Conservation (phyloP, 2,888 invertebrate species). For the Ctenicera cuprea region DNA sequence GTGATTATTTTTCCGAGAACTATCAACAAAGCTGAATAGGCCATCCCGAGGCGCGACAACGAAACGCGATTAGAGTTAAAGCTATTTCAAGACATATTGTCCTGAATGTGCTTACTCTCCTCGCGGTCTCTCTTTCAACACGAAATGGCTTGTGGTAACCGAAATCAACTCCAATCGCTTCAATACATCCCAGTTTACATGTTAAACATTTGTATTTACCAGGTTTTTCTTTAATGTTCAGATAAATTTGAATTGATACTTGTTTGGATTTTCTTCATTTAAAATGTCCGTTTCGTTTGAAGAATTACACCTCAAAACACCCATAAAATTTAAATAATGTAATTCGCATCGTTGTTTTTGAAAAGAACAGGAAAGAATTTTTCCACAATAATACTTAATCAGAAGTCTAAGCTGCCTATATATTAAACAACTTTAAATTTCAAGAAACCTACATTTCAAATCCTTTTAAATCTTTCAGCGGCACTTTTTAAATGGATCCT, state of each 20-base stretch:
- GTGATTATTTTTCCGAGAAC: slow-evolving; percentile 61
- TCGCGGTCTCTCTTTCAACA: slow-evolving; percentile 43
- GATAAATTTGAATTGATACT: too few species aligned
- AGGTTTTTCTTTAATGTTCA: background rate
- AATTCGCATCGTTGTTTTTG: too few species aligned
- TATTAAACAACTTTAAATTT: slow-evolving; percentile 19
- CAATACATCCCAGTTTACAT: slow-evolving; percentile 26
- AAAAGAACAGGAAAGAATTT: background rate
- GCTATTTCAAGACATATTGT: slow-evolving; percentile 63
- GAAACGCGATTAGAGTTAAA: slow-evolving; percentile 64
- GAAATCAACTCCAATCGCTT: slow-evolving; percentile 33
- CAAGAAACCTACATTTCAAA: slow-evolving; percentile 7
- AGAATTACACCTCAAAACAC: too few species aligned
- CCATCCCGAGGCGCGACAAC: slow-evolving; percentile 63
- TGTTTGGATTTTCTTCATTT: background rate
- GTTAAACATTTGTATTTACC: background rate
- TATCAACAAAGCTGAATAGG: slow-evolving; percentile 61
- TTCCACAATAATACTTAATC: slow-evolving; percentile 10
- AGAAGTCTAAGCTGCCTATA: slow-evolving; percentile 16
- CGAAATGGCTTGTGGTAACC: slow-evolving; percentile 43
- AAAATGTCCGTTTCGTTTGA: background rate
- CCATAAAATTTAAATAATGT: too few species aligned
- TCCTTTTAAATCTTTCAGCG: slow-evolving; percentile 20
- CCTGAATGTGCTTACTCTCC: slow-evolving; percentile 50
- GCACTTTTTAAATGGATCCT: slow-evolving; percentile 27